phyloP scores from a whole-genome alignment of 2,888 invertebrate species.

The Saturnia japonica region DNA sequence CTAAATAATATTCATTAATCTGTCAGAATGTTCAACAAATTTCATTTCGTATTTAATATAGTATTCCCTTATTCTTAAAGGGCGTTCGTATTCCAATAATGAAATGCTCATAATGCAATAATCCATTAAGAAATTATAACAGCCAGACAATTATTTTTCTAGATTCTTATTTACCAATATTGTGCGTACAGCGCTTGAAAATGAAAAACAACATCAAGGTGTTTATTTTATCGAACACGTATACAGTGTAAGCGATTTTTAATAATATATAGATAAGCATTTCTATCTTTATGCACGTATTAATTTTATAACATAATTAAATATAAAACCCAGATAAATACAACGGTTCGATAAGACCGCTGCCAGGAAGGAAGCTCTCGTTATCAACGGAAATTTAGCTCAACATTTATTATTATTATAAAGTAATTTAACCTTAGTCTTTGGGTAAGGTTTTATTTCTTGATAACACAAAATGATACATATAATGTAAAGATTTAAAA shows the following conservation, averaged over 20 bases:
- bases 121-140: not conserved
- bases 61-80: too few species aligned
- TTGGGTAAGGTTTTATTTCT: constrained; percentile 23
- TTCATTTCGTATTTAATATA: too few species aligned
- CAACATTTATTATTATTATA: constrained; percentile 37
- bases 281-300: constrained; percentile 24
- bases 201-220: constrained; percentile 5
- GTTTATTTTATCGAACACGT: constrained; percentile 10
- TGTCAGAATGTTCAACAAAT: too few species aligned
- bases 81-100: not conserved
- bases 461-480: constrained; percentile 15
- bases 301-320: constrained; percentile 26
- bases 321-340: constrained; percentile 25
- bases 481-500: not conserved
- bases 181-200: not conserved
- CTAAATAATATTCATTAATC: too few species aligned
- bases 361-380: constrained; percentile 61
- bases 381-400: constrained; percentile 67
- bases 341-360: constrained; percentile 26
- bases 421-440: constrained; percentile 29
- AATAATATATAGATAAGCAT: constrained; percentile 13
- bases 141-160: not conserved
- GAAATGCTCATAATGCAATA: not conserved
- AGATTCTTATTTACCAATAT: not conserved
- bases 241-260: constrained; percentile 8